Conservation (phyloP, 1,140 invertebrate species). For the Zaprionus kolodkinae region DNA sequence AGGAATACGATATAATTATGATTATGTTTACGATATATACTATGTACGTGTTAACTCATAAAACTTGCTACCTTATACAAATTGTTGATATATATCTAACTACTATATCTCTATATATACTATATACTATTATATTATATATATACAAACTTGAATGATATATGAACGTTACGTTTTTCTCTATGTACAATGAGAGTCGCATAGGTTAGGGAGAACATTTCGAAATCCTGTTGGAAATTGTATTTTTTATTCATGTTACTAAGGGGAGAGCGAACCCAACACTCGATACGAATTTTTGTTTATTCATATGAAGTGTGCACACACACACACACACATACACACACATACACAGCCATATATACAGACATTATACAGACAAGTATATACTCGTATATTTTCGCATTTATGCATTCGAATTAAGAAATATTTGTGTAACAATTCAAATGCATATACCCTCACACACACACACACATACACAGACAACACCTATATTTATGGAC, state of each 20-base stretch:
- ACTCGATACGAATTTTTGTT: slow-evolving; percentile 47
- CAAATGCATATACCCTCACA: slow-evolving; percentile 38
- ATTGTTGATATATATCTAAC: slow-evolving; percentile 78
- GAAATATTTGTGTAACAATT: slow-evolving; percentile 46
- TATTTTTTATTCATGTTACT: slow-evolving; percentile 77
- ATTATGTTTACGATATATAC: slow-evolving; percentile 58
- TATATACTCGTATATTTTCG: slow-evolving; percentile 63
- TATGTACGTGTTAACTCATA: slow-evolving; percentile 63
- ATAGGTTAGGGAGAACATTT: slow-evolving; percentile 27
- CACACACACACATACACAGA: slow-evolving; percentile 27
- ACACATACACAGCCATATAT: slow-evolving; percentile 15
- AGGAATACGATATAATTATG: slow-evolving; percentile 48
- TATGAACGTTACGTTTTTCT: slow-evolving; percentile 69
- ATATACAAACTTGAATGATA: slow-evolving; percentile 44
- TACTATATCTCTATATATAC: slow-evolving; percentile 51
- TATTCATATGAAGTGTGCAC: slow-evolving; percentile 39
- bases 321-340: slow-evolving; percentile 15
- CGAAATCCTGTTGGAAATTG: slow-evolving; percentile 55
- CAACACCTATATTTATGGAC: slow-evolving; percentile 47
- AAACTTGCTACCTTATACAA: slow-evolving; percentile 76
- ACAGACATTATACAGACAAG: slow-evolving; percentile 6
- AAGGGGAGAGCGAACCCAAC: slow-evolving; percentile 34
- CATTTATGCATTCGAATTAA: slow-evolving; percentile 74
- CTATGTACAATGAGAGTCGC: slow-evolving; percentile 41
- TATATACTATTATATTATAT: slow-evolving; percentile 34